phyloP scores from a whole-genome alignment of 2,888 invertebrate species.

The Punctoribates punctum region DNA sequence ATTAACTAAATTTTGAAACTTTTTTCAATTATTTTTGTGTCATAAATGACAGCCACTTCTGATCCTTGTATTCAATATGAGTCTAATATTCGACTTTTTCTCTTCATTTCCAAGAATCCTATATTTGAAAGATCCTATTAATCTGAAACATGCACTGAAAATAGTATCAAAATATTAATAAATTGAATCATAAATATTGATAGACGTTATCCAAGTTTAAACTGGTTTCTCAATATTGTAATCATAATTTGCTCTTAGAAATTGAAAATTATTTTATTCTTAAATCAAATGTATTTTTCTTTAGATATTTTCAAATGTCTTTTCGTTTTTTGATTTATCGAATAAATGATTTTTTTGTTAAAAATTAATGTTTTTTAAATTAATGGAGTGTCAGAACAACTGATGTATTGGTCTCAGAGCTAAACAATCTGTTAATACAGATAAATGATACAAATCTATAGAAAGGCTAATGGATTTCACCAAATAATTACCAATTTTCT shows the following conservation, averaged over 20 bases:
- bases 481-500: not conserved
- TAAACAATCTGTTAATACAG: conserved; percentile 21
- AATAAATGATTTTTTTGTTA: conserved; percentile 10
- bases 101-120: not conserved
- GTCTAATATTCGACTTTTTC: conserved; percentile 1
- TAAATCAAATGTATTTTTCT: not conserved
- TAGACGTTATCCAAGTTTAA: conserved; percentile 3
- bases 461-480: not conserved
- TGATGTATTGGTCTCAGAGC: conserved; percentile 19
- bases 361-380: conserved; percentile 24
- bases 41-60: conserved; percentile 4
- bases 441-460: conserved; percentile 27
- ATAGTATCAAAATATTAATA: conserved; percentile 36
- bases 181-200: conserved; percentile 38
- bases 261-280: conserved; percentile 25
- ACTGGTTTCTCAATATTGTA: conserved; percentile 18
- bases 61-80: not conserved
- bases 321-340: conserved; percentile 11
- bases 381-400: conserved; percentile 29
- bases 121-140: conserved; percentile 13
- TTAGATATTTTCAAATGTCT: not conserved
- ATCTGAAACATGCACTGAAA: conserved; percentile 13
- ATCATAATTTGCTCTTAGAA: conserved; percentile 16
- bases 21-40: conserved; percentile 28
- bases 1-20: not conserved